Percentiles rank a stretch among this genome's conserved stretches.
phyloP scores from a whole-genome alignment of 2,113 vertebrate genomes.

The Pseudopipra pipra region DNA sequence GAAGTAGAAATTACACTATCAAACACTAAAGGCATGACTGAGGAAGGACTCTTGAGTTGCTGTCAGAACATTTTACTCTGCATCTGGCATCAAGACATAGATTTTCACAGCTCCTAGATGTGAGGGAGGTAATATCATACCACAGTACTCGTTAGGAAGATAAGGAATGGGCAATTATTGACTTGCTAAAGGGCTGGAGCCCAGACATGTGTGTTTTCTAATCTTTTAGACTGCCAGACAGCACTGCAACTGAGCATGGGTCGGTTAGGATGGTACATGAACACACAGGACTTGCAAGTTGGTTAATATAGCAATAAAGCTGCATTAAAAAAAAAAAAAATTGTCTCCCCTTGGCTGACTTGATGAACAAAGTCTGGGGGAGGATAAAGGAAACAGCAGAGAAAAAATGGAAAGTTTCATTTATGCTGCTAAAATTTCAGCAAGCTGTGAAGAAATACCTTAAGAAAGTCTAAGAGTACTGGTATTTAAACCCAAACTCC shows the following conservation, averaged over 20 bases:
- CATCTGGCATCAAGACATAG: background rate
- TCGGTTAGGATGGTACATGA: background rate
- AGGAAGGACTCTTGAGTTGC: background rate
- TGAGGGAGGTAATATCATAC: background rate
- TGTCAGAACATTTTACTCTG: background rate
- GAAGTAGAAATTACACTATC: background rate
- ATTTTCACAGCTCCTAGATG: slow-evolving; percentile 9
- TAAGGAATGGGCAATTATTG: background rate
- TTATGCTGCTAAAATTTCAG: background rate
- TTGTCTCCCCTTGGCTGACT: background rate
- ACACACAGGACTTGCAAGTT: background rate
- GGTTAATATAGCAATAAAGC: background rate
- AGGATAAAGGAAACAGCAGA: background rate
- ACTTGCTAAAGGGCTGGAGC: background rate
- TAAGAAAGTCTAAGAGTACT: background rate
- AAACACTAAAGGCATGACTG: background rate
- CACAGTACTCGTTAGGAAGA: background rate
- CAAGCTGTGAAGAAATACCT: background rate
- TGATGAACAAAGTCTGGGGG: background rate
- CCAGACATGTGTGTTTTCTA: background rate
- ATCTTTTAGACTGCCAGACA: background rate
- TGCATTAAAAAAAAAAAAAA: background rate
- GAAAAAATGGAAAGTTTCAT: background rate
- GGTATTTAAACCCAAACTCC: background rate
- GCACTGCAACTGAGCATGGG: background rate